Percentiles rank a stretch among this genome's conserved stretches.
These are phyloP conservation scores for Caerostris darwini DNA, from an alignment of 1,140 invertebrate species.

Conservation along the genomic window DNA sequence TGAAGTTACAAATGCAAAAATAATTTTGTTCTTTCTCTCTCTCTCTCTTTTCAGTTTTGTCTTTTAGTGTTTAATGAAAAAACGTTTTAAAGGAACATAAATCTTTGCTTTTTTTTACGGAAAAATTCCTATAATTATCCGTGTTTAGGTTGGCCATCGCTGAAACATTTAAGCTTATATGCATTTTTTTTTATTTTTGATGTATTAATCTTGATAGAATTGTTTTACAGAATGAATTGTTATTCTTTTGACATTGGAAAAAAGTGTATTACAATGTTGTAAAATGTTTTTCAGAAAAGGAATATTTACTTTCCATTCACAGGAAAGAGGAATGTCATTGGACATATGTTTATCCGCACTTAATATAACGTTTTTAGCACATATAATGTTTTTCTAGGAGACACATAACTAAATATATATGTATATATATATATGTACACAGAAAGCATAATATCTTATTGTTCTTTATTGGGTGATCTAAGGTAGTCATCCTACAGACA, in stretches of 20 bases:
- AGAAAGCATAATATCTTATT: too few relatives aligned
- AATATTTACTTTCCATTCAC: too few relatives aligned
- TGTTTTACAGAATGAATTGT: background rate
- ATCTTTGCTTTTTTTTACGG: background rate
- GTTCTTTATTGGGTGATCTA: too few relatives aligned
- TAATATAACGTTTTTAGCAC: too few relatives aligned
- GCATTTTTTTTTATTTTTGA: background rate
- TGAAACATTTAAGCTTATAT: background rate
- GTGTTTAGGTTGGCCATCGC: background rate
- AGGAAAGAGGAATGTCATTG: too few relatives aligned
- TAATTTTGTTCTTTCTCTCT: background rate
- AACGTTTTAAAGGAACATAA: background rate
- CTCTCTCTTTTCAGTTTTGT: background rate
- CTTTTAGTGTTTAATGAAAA: background rate
- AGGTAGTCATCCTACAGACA: background rate
- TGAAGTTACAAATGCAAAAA: background rate
- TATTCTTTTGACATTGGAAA: background rate
- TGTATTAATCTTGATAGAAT: background rate
- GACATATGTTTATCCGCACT: too few relatives aligned
- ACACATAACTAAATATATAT: too few relatives aligned
- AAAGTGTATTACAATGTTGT: too few relatives aligned
- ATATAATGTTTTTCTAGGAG: too few relatives aligned
- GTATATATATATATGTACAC: too few relatives aligned
- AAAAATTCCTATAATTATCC: conserved; percentile 20
- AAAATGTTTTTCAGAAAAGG: too few relatives aligned